Base-by-base conservation (phyloP, 2,797 vertebrate species). In the Crenuchus spilurus region DNA sequence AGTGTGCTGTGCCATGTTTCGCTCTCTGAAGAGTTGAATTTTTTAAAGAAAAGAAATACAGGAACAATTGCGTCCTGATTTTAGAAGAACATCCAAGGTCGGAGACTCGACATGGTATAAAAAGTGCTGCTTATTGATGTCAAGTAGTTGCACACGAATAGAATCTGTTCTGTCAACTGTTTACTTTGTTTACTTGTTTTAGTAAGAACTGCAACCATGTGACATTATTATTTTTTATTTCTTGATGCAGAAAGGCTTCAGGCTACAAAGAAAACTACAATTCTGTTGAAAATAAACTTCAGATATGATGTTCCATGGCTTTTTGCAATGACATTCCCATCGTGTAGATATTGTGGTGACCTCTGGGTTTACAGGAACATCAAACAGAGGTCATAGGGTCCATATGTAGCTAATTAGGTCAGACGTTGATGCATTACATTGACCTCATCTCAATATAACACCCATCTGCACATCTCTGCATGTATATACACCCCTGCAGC, bases 401-500 rank as follows among this genome's bases (percentile, higher is more conserved):
- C 39, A 44, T 73, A 82, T 73, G 37, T 46, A 69, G 52, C 62
- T 87, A 88, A 88, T 88, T 63, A 77, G 86, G 83, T 85, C 76
- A 84, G 87, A 84, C 88, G 87, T 72, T 88, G 89, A 90, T 84
- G 58, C 80, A 90, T 87, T 78, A 84, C 84, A 52, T 39, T 71
- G 80, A 63, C 22, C 31, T 48, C 48, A 48, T 68, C 64, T 70
- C 58, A 70, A 49, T 74, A 63, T 61, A 75, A 84, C 75, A 61
- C 74, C 84, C 86, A 84, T 46, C 20, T 67, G 64, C 65, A 57
- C 39, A 42, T 51, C 54, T 57, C 31, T 74, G 65, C n/a, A 51
- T 14, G 55, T 33, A 61, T 72, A 31, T 68, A 52, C 37, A 60
- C 39, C 41, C 52, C 22, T 2, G 31, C 26, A 55, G 18, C 18